These are phyloP conservation scores for Toxostoma redivivum DNA, from an alignment of 2,113 vertebrate species.

Conservation along the genomic window DNA sequence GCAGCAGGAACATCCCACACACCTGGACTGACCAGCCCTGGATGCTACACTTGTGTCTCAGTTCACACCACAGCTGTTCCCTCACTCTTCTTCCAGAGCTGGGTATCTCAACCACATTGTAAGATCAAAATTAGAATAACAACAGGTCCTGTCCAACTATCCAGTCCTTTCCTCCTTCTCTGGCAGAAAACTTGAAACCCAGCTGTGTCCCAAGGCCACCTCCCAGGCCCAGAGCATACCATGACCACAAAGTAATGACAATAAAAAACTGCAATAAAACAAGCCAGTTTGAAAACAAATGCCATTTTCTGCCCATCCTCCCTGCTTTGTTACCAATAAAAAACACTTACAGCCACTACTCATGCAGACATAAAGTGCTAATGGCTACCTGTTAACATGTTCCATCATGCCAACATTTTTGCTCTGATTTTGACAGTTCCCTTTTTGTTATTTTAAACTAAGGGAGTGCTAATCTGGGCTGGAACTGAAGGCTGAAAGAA, in stretches of 20 bases:
- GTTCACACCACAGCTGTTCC: not conserved
- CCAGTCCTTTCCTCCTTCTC: not conserved
- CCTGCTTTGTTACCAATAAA: constrained; percentile 70
- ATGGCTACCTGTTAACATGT: constrained; percentile 75
- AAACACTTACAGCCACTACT: constrained; percentile 73
- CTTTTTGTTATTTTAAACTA: constrained; percentile 67
- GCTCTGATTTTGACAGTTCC: constrained; percentile 64
- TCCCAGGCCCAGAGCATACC: not conserved
- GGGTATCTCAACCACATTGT: accelerated
- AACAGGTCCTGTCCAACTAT: not conserved
- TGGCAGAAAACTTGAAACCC: not conserved
- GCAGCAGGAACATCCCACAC: not conserved
- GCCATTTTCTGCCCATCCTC: constrained; percentile 47
- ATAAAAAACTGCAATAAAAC: constrained; percentile 56
- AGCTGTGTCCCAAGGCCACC: not conserved
- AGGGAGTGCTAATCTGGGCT: constrained; percentile 55
- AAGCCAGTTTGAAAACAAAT: constrained; percentile 56
- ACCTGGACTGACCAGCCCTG: not conserved
- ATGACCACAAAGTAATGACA: constrained; percentile 1
- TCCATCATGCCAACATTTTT: constrained; percentile 71
- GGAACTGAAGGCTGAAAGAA: constrained; percentile 63
- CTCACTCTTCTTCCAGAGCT: not conserved
- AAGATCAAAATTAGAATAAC: not conserved
- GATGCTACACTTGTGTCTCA: not conserved
- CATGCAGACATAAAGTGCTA: constrained; percentile 74